Percentiles rank a stretch among this genome's conserved stretches.
Evolutionary conservation across 2,888 invertebrate genomes (phyloP).

Genomic region (Chaitophorus viminalis): DNA sequence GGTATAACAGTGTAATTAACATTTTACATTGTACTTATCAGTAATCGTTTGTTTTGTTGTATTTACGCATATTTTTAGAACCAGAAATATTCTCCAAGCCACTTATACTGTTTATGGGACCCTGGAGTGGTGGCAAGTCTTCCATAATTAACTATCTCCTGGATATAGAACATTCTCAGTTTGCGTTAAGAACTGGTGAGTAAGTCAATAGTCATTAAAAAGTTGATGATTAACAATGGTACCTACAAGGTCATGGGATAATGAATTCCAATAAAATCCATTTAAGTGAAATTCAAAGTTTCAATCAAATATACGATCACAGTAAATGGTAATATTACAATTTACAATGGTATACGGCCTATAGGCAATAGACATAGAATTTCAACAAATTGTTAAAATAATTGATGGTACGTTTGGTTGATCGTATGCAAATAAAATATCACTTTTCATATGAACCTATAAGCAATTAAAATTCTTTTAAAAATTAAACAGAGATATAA

Average conservation of each 20-base stretch:
- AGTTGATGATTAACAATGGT: background rate
- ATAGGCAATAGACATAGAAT: background rate
- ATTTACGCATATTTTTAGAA: conserved; percentile 70
- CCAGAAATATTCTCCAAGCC: conserved; percentile 96
- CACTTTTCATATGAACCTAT: too few relatives aligned
- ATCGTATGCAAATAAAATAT: too few relatives aligned
- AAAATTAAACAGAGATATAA: background rate
- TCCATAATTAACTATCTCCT: conserved; percentile 92
- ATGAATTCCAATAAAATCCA: background rate
- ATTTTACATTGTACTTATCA: background rate
- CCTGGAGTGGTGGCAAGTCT: conserved; percentile 96
- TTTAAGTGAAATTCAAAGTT: background rate
- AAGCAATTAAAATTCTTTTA: background rate
- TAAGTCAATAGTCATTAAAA: background rate
- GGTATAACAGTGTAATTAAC: conserved; percentile 67
- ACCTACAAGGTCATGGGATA: background rate
- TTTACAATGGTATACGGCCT: background rate
- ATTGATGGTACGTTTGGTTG: background rate
- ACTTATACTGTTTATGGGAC: conserved; percentile 91
- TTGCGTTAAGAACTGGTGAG: conserved; percentile 86
- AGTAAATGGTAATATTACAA: background rate
- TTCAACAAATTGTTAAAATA: background rate
- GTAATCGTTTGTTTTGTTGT: background rate
- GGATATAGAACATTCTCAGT: conserved; percentile 84
- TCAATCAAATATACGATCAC: background rate